Base-by-base conservation (phyloP, 92 coral and sea anemone genomes). In the Siderastrea siderea region DNA sequence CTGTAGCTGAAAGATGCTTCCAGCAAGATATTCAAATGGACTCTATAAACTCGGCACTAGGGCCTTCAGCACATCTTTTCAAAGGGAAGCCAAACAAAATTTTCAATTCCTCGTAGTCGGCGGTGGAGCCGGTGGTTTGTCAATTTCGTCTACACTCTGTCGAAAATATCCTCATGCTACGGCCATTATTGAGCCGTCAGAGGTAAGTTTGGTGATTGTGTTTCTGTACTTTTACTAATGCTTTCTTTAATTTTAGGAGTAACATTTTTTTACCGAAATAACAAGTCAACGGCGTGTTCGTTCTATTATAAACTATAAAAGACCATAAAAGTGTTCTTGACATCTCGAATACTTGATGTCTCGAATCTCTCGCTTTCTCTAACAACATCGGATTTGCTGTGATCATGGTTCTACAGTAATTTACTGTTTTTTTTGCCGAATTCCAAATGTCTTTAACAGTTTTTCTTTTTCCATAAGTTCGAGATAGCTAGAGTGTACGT, bases 71-170 rank as follows among this genome's bases (percentile, higher is more conserved):
- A 91, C 98, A 1, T 93, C 98, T 3, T 77, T 89, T 59, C 77
- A 62, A 53, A 70, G 73, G 49, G 64, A 64, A 61, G 80, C 88
- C 15, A 79, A 87, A 26, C 83, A 91, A 2, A 84, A 94, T 11
- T 93, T 90, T 59, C 93, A 91, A 59, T 98, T 98, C 69, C 96
- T 89, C 10, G 98, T 98, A 0, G 99, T 93, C n/a, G 99, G 99
- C n/a, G 99, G 96, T 0, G 99, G 99, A 6, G 91, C 99, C 12
- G 99, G 99, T 0, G 99, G 99, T 0, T 68, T 98, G 4, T 90
- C 96, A 14, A 77, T 93, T 44, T 95, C 98, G 1, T 90, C 98
- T 1, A 90, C 98, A 16, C 80, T 98, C 19, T 86, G 93, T 70
- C 87, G 99, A 50, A 89, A 88, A 65, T 98, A 83, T 89, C 98